Evolutionary conservation across 2,797 vertebrate genomes (phyloP), one percentile per base, ranked within the genome.

Genomic region (Cynopterus sphinx): DNA sequence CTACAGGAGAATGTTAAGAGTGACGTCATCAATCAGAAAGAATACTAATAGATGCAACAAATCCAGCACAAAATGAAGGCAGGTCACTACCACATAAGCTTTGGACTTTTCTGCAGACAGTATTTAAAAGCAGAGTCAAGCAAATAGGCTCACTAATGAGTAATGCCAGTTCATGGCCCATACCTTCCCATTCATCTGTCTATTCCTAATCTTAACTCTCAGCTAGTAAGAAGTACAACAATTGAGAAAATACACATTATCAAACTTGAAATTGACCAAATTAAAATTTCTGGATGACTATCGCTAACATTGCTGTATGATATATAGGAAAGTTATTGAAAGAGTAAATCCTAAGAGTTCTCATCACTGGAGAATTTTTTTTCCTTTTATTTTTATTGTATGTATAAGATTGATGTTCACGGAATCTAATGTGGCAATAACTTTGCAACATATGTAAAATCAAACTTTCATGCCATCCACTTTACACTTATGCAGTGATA

Each of bases 11-110:
- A 86, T 28, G 22, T 17, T 17, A 43, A 51, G 53, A 36, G 1
- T 26, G n/a, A 6, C 22, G 19, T 3, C 59, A 26, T 11, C 11
- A 53, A 15, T 21, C 41, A 10, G 31, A 46, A 16, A 57, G 33
- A 90, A 90, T 3, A 65, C 11, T 1, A 33, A n/a, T 5, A 63
- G 39, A 88, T 41, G 10, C 39, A 63, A 43, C 11, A 61, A 53
- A 83, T 26, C 21, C n/a, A 67, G 31, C 13, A 4, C 22, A 16
- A 82, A 68, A 21, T 12, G 28, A n/a, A 84, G 39, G 26, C 19
- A 46, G 39, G 61, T 21, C 77, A 53, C 0, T 7, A 31, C 2
- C 1, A 3, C 2, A 13, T 3, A 26, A 26, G 0, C 16, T 6
- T 24, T 73, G 39, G 36, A 57, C 11, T 57, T 21, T 24, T 70